A percentile compares a stretch with the other conserved stretches of the same genome.
Evolutionary conservation across 2,888 invertebrate genomes (phyloP).

Genomic region (Brachypterus glaber): DNA sequence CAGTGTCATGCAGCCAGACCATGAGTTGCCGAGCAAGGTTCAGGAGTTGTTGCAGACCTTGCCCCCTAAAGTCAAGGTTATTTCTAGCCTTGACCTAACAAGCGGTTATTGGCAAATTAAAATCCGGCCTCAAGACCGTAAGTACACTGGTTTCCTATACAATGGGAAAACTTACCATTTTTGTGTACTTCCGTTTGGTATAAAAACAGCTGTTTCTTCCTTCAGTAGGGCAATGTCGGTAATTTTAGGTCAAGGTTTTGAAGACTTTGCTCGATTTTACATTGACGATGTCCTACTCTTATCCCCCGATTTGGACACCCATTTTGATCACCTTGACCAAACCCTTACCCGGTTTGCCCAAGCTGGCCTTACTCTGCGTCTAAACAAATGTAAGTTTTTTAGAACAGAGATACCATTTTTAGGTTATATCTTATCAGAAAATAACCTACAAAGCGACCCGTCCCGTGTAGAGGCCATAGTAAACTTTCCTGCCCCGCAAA

Average conservation of each 20-base stretch:
- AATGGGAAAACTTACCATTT: conserved; percentile 18
- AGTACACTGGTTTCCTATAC: conserved; percentile 21
- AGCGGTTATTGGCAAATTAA: conserved; percentile 25
- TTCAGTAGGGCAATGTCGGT: conserved; percentile 15
- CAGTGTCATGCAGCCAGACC: conserved; percentile 8
- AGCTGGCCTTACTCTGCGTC: conserved; percentile 16
- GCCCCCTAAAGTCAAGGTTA: conserved; percentile 14
- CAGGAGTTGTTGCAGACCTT: conserved; percentile 18
- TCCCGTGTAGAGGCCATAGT: conserved; percentile 3
- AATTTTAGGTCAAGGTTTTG: conserved; percentile 13
- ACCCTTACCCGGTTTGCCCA: conserved; percentile 9
- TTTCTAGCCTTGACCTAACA: conserved; percentile 19
- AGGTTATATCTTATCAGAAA: conserved; percentile 17
- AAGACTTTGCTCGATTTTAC: conserved; percentile 13
- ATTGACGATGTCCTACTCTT: conserved; percentile 19
- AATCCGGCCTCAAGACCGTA: conserved; percentile 12
- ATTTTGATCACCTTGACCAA: conserved; percentile 10
- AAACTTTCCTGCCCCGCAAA: conserved; percentile 10
- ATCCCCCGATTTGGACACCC: conserved; percentile 13
- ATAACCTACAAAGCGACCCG: no score
- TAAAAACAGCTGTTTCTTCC: conserved; percentile 13
- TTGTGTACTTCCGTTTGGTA: conserved; percentile 16
- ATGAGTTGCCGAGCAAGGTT: conserved; percentile 10
- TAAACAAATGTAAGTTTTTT: conserved; percentile 19
- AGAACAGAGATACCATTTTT: conserved; percentile 16